These are phyloP conservation scores for Cathartes aura DNA, from an alignment of 2,113 vertebrate species.

Conservation along the genomic window DNA sequence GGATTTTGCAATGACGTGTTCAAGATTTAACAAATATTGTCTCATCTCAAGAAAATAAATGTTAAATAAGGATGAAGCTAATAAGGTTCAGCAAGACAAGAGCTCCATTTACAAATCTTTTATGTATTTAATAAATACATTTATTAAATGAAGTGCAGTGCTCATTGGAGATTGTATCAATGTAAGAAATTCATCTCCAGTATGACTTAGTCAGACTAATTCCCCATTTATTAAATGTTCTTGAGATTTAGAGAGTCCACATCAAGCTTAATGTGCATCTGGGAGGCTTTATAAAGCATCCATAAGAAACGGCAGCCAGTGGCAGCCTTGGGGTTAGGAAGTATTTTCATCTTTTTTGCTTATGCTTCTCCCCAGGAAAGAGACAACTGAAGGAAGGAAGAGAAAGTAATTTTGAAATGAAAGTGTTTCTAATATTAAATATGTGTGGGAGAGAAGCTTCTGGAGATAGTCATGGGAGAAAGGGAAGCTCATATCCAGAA, in stretches of 20 bases:
- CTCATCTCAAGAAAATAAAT: conserved; percentile 67
- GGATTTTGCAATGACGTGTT: conserved; percentile 43
- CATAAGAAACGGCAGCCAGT: not conserved
- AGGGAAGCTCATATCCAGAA: not conserved
- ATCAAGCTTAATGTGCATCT: conserved; percentile 42
- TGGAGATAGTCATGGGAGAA: not conserved
- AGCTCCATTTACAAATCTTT: conserved; percentile 67
- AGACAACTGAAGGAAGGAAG: not conserved
- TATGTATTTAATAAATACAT: conserved; percentile 75
- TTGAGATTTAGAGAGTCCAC: conserved; percentile 45
- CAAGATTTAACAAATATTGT: conserved; percentile 66
- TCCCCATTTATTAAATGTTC: conserved; percentile 65
- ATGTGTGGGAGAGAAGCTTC: not conserved
- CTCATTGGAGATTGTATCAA: conserved; percentile 52
- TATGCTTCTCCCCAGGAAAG: not conserved
- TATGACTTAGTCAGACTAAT: conserved; percentile 56
- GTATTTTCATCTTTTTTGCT: not conserved
- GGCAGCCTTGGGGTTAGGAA: not conserved
- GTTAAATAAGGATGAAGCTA: conserved; percentile 52
- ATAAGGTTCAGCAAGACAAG: conserved; percentile 55
- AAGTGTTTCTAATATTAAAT: not conserved
- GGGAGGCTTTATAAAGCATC: not conserved
- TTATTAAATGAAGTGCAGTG: conserved; percentile 71
- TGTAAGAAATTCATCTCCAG: conserved; percentile 57
- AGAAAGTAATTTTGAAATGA: not conserved